Evolutionary conservation across 2,113 vertebrate genomes (phyloP).

Genomic region (Euleptes europaea): DNA sequence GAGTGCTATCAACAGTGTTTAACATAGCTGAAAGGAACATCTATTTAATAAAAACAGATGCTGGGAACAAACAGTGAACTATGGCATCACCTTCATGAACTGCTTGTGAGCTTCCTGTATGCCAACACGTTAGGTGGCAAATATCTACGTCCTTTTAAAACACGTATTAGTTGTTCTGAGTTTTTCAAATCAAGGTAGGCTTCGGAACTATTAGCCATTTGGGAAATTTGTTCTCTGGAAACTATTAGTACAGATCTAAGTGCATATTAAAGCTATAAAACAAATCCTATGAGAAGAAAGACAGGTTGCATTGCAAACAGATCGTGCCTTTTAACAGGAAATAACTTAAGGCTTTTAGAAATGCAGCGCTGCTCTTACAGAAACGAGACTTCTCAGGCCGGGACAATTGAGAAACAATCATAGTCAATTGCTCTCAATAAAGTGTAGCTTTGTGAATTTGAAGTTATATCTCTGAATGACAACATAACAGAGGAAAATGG

Average conservation of each 20-base stretch:
- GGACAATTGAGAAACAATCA: constrained; percentile 14
- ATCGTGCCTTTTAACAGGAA: neutral
- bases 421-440: constrained; percentile 5
- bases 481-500: neutral
- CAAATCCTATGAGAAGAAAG: neutral
- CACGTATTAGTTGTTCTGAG: neutral
- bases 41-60: no score
- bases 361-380: neutral
- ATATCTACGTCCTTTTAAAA: neutral
- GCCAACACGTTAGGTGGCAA: neutral
- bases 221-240: constrained; percentile 25
- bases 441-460: constrained; percentile 11
- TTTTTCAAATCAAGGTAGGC: neutral
- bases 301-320: neutral
- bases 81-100: no score
- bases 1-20: no score
- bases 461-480: constrained; percentile 19
- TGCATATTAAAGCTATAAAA: constrained; percentile 9
- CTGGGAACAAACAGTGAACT: no score
- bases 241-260: neutral
- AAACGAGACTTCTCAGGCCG: neutral
- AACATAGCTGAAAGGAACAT: no score
- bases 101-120: neutral
- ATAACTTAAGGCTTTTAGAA: constrained; percentile 4
- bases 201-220: constrained; percentile 9